phyloP scores from a whole-genome alignment of 2,888 invertebrate species.

The Amphipoea lucens region DNA sequence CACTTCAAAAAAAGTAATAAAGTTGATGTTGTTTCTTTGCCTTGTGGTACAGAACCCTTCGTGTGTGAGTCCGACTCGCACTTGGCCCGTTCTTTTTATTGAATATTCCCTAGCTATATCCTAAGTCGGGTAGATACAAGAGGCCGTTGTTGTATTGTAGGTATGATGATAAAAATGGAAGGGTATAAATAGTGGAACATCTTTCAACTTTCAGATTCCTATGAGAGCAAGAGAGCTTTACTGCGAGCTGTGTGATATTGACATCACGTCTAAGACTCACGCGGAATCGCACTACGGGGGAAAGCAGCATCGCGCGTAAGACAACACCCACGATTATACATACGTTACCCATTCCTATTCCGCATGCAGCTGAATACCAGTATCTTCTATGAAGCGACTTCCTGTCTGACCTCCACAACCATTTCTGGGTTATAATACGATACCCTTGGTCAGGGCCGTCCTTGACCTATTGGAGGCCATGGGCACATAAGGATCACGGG shows the following conservation, averaged over 20 bases:
- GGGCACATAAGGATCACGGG: neutral
- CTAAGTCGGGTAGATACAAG: neutral
- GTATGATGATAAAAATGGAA: neutral
- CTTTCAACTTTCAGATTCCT: slow-evolving; percentile 71
- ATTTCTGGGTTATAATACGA: neutral
- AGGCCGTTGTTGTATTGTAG: neutral
- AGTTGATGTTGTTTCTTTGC: neutral
- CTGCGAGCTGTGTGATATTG: slow-evolving; percentile 88
- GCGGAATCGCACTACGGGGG: slow-evolving; percentile 88
- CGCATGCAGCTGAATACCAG: neutral
- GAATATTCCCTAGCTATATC: neutral
- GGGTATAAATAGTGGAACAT: slow-evolving; percentile 1
- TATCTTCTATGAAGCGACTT: neutral
- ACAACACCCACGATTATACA: slow-evolving; percentile 22
- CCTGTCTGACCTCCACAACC: neutral
- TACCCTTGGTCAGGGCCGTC: neutral
- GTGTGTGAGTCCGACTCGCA: neutral
- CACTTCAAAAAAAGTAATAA: too few relatives aligned
- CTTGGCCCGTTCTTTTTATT: neutral
- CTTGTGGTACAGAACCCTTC: neutral
- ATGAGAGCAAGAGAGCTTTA: slow-evolving; percentile 82
- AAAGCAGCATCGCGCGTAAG: slow-evolving; percentile 86
- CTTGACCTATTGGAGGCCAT: neutral
- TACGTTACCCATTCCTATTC: neutral
- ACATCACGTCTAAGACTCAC: slow-evolving; percentile 87